Conservation (phyloP, 2,888 invertebrate species). For the Himalopsyche japonica region DNA sequence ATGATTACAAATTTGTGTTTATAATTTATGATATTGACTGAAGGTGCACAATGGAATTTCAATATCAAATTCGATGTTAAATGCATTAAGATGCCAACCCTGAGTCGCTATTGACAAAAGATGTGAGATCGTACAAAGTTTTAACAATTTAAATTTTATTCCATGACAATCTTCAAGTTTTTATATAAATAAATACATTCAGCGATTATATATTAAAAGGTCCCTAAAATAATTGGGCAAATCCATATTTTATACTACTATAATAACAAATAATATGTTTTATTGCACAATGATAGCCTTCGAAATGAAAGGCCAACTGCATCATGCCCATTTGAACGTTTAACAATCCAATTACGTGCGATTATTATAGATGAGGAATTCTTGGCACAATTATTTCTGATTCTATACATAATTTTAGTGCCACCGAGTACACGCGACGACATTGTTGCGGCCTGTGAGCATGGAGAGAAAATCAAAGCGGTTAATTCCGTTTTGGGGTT, state of each 20-base stretch:
- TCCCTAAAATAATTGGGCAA: background rate
- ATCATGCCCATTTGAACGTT: background rate
- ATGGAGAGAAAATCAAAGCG: conserved; percentile 1
- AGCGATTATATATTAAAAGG: no score
- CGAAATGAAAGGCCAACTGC: background rate
- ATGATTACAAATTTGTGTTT: no score
- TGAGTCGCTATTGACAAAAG: no score
- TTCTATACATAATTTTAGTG: conserved; percentile 3
- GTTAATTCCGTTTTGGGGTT: background rate
- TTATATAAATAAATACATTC: no score
- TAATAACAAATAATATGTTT: background rate
- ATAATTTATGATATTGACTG: no score
- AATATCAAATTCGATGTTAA: no score
- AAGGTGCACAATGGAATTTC: no score
- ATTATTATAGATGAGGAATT: conserved; percentile 18
- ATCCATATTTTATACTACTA: background rate
- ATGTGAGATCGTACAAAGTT: no score
- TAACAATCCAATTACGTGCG: conserved; percentile 28
- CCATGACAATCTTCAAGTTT: no score
- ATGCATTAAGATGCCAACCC: no score
- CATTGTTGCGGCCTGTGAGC: background rate
- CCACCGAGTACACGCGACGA: conserved; percentile 6
- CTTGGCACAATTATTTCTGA: conserved; percentile 20
- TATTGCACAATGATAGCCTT: background rate
- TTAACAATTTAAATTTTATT: no score